Evolutionary conservation across 2,888 invertebrate species (phyloP).

Genomic region (Alitta virens): DNA sequence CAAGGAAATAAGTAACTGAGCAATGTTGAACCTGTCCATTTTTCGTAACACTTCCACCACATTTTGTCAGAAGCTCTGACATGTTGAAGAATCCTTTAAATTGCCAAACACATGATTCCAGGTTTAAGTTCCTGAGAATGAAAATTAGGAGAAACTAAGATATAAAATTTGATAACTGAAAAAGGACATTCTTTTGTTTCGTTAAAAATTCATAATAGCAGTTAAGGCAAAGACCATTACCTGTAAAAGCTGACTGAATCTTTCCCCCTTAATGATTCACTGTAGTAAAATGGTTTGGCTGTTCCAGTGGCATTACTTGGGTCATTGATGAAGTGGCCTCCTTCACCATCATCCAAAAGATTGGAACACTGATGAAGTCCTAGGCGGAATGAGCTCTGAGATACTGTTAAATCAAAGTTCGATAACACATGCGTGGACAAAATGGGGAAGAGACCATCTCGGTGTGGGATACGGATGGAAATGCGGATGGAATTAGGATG

Average conservation of each 20-base stretch:
- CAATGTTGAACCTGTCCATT: constrained; percentile 55
- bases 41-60: constrained; percentile 48
- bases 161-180: too few relatives aligned
- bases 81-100: constrained; percentile 53
- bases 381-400: constrained; percentile 47
- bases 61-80: constrained; percentile 53
- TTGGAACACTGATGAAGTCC: constrained; percentile 55
- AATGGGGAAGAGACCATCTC: constrained; percentile 55
- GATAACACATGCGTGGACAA: constrained; percentile 52
- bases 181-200: background rate
- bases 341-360: constrained; percentile 46
- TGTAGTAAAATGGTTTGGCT: constrained; percentile 50
- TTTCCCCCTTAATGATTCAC: constrained; percentile 36
- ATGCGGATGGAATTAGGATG: constrained; percentile 51
- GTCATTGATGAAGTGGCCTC: constrained; percentile 43
- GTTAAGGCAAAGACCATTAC: constrained; percentile 27
- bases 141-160: background rate
- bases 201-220: background rate
- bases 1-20: too few relatives aligned
- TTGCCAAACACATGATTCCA: constrained; percentile 55
- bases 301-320: constrained; percentile 43
- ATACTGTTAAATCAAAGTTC: constrained; percentile 54
- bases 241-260: constrained; percentile 51
- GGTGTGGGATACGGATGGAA: constrained; percentile 51
- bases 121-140: constrained; percentile 45